phyloP scores from a whole-genome alignment of 2,888 invertebrate genomes.

The Synanthedon vespiformis region DNA sequence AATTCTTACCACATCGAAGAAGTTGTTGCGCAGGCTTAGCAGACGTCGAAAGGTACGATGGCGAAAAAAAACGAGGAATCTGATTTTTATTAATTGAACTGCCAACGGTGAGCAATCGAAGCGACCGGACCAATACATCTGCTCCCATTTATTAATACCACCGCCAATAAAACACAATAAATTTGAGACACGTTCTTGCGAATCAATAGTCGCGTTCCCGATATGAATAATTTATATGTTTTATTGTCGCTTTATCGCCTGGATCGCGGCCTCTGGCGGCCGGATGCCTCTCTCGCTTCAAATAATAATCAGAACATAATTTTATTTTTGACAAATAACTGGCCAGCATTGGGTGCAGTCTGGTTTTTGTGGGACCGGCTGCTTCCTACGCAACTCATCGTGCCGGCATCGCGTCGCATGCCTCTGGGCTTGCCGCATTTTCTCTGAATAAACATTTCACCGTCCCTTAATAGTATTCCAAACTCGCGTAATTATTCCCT shows the following conservation, averaged over 20 bases:
- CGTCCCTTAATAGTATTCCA: conserved; percentile 25
- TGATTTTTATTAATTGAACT: conserved; percentile 57
- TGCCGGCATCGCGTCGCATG: conserved; percentile 14
- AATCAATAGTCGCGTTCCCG: conserved; percentile 54
- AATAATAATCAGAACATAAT: conserved; percentile 65
- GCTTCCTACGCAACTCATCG: conserved; percentile 7
- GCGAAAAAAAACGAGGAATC: conserved; percentile 31
- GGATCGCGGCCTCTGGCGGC: conserved; percentile 33
- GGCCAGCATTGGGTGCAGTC: conserved; percentile 32
- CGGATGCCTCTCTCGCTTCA: conserved; percentile 34
- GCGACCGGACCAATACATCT: conserved; percentile 35
- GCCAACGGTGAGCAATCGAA: conserved; percentile 33
- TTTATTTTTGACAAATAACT: conserved; percentile 69
- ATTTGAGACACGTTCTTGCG: conserved; percentile 67
- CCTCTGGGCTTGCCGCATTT: conserved; percentile 25
- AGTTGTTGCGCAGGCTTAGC: background rate
- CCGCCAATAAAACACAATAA: conserved; percentile 54
- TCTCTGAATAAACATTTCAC: conserved; percentile 35
- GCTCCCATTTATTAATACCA: conserved; percentile 61
- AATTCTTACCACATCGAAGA: background rate
- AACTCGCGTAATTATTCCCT: conserved; percentile 31
- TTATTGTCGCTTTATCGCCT: conserved; percentile 66
- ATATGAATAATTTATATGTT: conserved; percentile 67
- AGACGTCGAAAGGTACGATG: background rate
- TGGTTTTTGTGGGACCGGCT: conserved; percentile 36